A percentile compares a stretch with the other conserved stretches of the same genome.
phyloP scores from a whole-genome alignment of 2,113 vertebrate species.

The Melierax canorus region DNA sequence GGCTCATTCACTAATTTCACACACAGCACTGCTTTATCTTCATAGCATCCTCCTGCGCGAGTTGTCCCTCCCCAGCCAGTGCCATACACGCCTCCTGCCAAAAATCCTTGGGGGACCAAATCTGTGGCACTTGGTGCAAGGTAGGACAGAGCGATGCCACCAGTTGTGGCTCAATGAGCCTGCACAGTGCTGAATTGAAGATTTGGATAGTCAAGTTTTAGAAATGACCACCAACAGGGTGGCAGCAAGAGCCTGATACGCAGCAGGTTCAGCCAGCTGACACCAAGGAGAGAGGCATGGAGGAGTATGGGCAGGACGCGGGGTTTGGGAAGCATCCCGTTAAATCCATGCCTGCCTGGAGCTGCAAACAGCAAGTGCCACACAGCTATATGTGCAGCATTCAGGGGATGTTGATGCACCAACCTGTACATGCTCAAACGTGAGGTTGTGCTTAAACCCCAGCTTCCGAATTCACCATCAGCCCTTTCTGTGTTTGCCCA shows the following conservation, averaged over 20 bases:
- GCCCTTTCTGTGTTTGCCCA: background rate
- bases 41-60: background rate
- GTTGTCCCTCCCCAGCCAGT: background rate
- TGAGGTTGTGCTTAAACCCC: background rate
- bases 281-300: fast-evolving
- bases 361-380: background rate
- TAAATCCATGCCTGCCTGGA: background rate
- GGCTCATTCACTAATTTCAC: background rate
- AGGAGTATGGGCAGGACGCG: fast-evolving
- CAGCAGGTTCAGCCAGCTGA: background rate
- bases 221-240: background rate
- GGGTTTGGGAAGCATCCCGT: background rate
- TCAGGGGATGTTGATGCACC: background rate
- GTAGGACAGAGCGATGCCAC: background rate
- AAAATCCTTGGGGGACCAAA: background rate
- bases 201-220: background rate
- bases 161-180: background rate
- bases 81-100: background rate
- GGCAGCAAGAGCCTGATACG: background rate
- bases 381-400: fast-evolving
- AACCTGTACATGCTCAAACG: fast-evolving
- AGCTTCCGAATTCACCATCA: background rate
- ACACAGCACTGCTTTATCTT: background rate
- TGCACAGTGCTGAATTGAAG: background rate
- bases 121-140: background rate